Conservation (phyloP, 2,797 vertebrate species). For the Pampus argenteus region DNA sequence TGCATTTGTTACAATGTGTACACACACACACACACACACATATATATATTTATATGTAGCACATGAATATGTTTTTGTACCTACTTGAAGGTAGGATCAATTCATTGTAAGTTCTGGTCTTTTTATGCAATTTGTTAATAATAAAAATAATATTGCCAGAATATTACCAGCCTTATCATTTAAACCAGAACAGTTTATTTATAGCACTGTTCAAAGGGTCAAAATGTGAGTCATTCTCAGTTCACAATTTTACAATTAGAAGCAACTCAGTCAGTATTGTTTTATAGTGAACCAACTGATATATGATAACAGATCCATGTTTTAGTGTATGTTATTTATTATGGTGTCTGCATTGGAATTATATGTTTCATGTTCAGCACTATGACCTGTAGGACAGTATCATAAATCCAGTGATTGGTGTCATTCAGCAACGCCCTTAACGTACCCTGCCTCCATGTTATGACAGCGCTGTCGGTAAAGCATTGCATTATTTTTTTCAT, state of each 20-base stretch:
- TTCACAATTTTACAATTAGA: background rate
- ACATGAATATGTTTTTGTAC: background rate
- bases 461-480: constrained; percentile 32
- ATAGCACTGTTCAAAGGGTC: background rate
- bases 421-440: constrained; percentile 10
- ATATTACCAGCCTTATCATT: too few relatives aligned
- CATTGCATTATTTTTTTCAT: constrained; percentile 37
- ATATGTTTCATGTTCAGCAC: constrained; percentile 1
- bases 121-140: background rate
- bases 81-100: background rate
- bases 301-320: background rate
- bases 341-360: background rate
- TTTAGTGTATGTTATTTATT: background rate
- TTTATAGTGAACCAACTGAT: too few relatives aligned
- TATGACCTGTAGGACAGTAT: background rate
- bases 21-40: too few relatives aligned
- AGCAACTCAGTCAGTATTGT: too few relatives aligned
- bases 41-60: too few relatives aligned
- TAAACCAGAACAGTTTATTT: background rate
- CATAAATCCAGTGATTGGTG: constrained; percentile 28
- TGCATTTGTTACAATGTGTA: background rate
- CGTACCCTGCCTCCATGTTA: background rate
- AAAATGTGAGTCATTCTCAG: background rate
- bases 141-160: too few relatives aligned
- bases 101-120: background rate